Evolutionary conservation across 2,888 invertebrate species (phyloP), one percentile per base, ranked within the genome.

Genomic region (Dryobotodes eremita): DNA sequence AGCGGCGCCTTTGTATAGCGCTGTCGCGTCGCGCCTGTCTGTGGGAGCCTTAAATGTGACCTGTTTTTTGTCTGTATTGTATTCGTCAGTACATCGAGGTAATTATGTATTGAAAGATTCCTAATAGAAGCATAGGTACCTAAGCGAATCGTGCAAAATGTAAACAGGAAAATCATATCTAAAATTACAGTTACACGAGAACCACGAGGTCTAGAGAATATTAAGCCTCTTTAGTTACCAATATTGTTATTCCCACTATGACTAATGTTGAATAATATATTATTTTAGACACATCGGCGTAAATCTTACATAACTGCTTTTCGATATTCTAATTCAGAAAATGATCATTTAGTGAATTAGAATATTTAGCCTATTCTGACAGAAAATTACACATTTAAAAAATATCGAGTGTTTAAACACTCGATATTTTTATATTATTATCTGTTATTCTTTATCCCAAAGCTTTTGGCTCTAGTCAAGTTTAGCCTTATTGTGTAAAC

Each of bases 151-250:
- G n/a, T 36, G 23, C 8, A 53, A 48, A 72, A 62, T 7, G 50
- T 53, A 61, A 75, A 84, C 83, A 83, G 83, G 83, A 83, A 84
- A 84, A 80, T 65, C 11, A n/a, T 42, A 46, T 76, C 23, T 64
- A 31, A 79, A 62, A 79, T 65, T 66, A 70, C 80, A 59, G 65
- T 70, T 81, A 53, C 42, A 36, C 31, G 31, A 36, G 31, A 2
- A 55, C 11, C 17, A 26, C 17, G 31, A 5, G n/a, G 31, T 59
- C 20, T 70, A 66, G 69, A 82, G 15, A 55, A 48, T 59, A n/a
- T 57, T n/a, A 64, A 64, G 57, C 50, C 57, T 53, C 26, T 62
- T 57, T 36, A 42, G n/a, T 70, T 55, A 57, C 17, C 13, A 57
- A 36, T 36, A 68, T 31, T 48, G 59, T 71, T 70, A 62, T 74